phyloP scores from a whole-genome alignment of 2,797 vertebrate genomes.

The Macropus fuliginosus region DNA sequence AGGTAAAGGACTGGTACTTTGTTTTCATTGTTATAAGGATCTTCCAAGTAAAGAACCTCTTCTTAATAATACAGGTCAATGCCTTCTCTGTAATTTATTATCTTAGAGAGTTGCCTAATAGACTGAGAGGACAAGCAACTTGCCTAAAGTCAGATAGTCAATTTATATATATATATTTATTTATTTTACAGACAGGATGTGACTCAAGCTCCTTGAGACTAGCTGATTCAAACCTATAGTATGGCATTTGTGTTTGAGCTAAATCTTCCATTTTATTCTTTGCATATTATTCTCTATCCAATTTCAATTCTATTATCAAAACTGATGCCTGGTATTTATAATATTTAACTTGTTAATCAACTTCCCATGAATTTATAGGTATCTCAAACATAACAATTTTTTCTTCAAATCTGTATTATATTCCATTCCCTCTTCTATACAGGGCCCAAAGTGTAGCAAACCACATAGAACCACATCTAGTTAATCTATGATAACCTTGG shows the following conservation, averaged over 20 bases:
- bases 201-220: not conserved
- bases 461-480: constrained; percentile 52
- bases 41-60: not conserved
- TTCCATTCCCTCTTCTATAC: constrained; percentile 22
- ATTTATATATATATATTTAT: not conserved
- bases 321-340: constrained; percentile 31
- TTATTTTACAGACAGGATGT: not conserved
- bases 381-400: constrained; percentile 11
- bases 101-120: not conserved
- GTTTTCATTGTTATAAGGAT: not conserved
- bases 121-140: not conserved
- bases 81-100: not conserved
- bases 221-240: not conserved
- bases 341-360: constrained; percentile 33
- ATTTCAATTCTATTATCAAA: constrained; percentile 33
- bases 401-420: constrained; percentile 30
- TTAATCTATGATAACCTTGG: constrained; percentile 71
- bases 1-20: not conserved
- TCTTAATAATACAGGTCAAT: not conserved
- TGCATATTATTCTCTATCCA: constrained; percentile 19
- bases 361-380: not conserved
- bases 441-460: not conserved
- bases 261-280: not conserved
- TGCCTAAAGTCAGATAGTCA: not conserved
- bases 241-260: not conserved